These are phyloP conservation scores for Macrophya annulata DNA, from an alignment of 2,888 invertebrate genomes.

Conservation along the genomic window DNA sequence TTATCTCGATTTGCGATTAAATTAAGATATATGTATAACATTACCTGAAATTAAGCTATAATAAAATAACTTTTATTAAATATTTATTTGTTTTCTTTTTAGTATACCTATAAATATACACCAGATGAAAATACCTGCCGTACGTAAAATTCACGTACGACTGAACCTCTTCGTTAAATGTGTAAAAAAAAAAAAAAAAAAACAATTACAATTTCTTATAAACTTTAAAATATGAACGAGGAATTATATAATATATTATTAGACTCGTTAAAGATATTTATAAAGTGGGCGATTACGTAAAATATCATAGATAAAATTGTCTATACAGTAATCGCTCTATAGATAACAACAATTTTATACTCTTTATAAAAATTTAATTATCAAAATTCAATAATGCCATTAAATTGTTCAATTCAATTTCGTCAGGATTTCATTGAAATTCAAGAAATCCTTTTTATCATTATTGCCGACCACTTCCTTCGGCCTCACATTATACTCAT, in stretches of 20 bases:
- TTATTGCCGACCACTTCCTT: neutral
- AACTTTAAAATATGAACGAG: neutral
- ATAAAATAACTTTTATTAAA: neutral
- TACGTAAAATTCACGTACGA: conserved; percentile 1
- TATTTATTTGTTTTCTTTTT: neutral
- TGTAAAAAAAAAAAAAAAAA: neutral
- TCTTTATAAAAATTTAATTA: neutral
- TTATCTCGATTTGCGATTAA: conserved; percentile 2
- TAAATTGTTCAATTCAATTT: neutral
- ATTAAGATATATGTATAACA: neutral
- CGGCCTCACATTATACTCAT: neutral
- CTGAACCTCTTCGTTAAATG: neutral
- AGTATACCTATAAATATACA: neutral
- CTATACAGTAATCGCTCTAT: neutral
- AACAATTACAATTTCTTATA: neutral
- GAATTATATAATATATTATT: neutral
- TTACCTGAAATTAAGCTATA: neutral
- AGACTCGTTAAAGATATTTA: neutral
- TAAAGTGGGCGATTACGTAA: neutral
- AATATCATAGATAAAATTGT: neutral
- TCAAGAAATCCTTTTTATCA: neutral
- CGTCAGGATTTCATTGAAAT: neutral
- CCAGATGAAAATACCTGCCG: neutral
- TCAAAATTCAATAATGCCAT: conserved; percentile 1
- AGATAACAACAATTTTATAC: neutral